Conservation (phyloP, 2,888 invertebrate species). For the Sceliomorpha sp. region DNA sequence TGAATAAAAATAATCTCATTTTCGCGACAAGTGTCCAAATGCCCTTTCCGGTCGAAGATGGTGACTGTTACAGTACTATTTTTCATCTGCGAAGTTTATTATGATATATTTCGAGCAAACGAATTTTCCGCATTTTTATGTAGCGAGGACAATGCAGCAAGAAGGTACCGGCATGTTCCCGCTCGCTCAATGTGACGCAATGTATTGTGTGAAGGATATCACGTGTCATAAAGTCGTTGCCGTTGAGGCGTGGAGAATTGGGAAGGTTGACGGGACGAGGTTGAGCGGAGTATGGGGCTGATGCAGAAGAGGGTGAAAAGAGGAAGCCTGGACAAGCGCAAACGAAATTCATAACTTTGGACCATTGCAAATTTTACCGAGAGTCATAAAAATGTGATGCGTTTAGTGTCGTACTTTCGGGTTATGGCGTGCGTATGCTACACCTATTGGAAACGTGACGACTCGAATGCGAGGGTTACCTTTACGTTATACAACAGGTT, state of each 20-base stretch:
- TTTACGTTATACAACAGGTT: background rate
- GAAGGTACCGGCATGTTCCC: background rate
- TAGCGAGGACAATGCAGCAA: background rate
- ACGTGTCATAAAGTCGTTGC: constrained; percentile 70
- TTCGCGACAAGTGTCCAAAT: too few species aligned
- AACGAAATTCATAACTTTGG: constrained; percentile 23
- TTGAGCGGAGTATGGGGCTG: constrained; percentile 7
- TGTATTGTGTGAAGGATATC: constrained; percentile 73
- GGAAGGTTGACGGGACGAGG: constrained; percentile 14
- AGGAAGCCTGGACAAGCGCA: constrained; percentile 12
- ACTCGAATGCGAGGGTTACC: constrained; percentile 3
- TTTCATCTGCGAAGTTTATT: too few species aligned
- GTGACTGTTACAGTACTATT: too few species aligned
- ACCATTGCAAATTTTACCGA: constrained; percentile 64
- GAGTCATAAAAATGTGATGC: constrained; percentile 60
- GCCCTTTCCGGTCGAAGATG: too few species aligned
- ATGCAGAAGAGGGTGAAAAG: constrained; percentile 22
- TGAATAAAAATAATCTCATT: too few species aligned
- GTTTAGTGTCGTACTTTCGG: constrained; percentile 11
- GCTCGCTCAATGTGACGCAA: constrained; percentile 14
- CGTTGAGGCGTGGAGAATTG: constrained; percentile 56
- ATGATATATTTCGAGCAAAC: too few species aligned
- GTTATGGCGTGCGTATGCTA: constrained; percentile 15
- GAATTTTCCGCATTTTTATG: background rate
- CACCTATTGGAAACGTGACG: constrained; percentile 18